Percentiles rank a stretch among this genome's conserved stretches.
Evolutionary conservation across 2,888 invertebrate species (phyloP).

Genomic region (Polymixis lichenea): DNA sequence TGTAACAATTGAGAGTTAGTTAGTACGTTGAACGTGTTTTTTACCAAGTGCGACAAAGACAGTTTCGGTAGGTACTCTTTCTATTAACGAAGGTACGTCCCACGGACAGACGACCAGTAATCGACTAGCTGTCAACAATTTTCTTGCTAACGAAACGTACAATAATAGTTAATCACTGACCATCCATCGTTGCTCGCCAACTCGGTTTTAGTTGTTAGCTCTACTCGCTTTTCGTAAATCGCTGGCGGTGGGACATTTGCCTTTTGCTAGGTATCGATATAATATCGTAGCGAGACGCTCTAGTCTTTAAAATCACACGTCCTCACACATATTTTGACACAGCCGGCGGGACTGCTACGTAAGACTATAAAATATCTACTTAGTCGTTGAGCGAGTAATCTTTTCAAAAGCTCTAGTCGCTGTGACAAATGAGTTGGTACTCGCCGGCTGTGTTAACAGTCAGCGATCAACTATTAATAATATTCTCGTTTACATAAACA

Average conservation of each 20-base stretch:
- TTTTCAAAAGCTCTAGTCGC: not conserved
- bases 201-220: no score
- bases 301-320: not conserved
- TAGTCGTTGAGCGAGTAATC: not conserved
- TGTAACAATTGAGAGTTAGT: not conserved
- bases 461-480: not conserved
- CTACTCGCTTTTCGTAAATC: not conserved
- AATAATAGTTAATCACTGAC: not conserved
- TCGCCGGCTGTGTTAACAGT: not conserved
- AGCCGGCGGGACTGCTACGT: not conserved
- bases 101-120: not conserved
- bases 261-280: not conserved
- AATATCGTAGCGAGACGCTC: not conserved
- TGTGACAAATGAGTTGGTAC: not conserved
- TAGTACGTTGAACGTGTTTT: not conserved
- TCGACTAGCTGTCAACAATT: not conserved
- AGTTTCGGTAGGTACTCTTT: not conserved
- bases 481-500: not conserved
- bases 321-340: not conserved
- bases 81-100: not conserved
- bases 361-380: not conserved
- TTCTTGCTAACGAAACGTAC: not conserved
- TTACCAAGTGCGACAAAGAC: not conserved
- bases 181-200: no score
- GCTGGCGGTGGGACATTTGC: not conserved